Evolutionary conservation across 1,140 invertebrate genomes (phyloP).

Genomic region (Galendromus occidentalis): DNA sequence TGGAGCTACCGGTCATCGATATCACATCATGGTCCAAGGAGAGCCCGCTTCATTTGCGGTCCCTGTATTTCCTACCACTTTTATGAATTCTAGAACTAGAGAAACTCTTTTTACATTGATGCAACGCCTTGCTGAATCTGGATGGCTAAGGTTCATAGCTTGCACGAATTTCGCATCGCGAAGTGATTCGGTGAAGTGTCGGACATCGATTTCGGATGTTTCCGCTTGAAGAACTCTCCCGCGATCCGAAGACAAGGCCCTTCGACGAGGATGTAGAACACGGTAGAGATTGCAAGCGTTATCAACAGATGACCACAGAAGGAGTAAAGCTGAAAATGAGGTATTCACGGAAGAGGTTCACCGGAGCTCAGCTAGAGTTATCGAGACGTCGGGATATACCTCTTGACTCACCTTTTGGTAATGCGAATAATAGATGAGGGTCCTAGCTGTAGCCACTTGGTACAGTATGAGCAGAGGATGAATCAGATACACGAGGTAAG

Average conservation of each 20-base stretch:
- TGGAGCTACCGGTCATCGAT: too few relatives aligned
- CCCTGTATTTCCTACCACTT: too few relatives aligned
- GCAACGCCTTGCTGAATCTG: too few relatives aligned
- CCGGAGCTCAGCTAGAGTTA: too few relatives aligned
- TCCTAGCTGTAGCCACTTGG: not conserved
- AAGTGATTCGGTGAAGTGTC: not conserved
- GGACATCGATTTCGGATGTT: not conserved
- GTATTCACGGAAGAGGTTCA: not conserved
- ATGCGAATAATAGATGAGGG: not conserved
- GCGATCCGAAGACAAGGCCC: not conserved
- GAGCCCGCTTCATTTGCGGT: too few relatives aligned
- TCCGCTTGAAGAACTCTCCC: not conserved
- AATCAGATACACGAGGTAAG: constrained; percentile 19
- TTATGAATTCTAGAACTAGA: too few relatives aligned
- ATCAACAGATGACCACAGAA: constrained; percentile 5
- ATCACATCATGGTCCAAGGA: too few relatives aligned
- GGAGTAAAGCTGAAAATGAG: constrained; percentile 3
- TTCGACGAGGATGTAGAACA: not conserved
- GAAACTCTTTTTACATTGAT: too few relatives aligned
- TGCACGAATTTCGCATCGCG: not conserved
- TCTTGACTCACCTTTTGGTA: not conserved
- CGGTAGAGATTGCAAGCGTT: not conserved
- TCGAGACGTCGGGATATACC: too few relatives aligned
- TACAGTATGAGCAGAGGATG: constrained; percentile 19
- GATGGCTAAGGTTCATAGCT: not conserved